These are phyloP conservation scores for Cassiopea xamachana DNA, from an alignment of 30 jellyfish, hydroid and myxozoan species.

Conservation along the genomic window DNA sequence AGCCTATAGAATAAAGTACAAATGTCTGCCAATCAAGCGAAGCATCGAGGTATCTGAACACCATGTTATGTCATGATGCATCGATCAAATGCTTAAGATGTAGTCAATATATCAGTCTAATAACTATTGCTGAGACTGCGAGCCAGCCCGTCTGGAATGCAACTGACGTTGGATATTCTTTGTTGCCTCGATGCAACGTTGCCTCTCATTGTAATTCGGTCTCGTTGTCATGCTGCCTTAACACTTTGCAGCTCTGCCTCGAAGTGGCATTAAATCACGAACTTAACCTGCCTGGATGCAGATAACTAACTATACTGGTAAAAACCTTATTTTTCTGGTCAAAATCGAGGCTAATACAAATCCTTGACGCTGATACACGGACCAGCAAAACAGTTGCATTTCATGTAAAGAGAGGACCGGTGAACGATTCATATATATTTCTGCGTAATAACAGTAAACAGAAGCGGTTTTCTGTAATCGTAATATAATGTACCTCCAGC, in stretches of 20 bases:
- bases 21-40: conserved; percentile 44
- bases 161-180: background rate
- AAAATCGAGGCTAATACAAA: background rate
- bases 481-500: conserved; percentile 31
- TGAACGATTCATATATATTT: conserved; percentile 26
- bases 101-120: background rate
- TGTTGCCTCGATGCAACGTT: conserved; percentile 10
- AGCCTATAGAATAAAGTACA: conserved; percentile 60
- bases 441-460: conserved; percentile 9
- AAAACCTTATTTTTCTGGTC: conserved; percentile 8
- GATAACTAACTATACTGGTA: background rate
- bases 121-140: conserved; percentile 8
- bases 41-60: conserved; percentile 17
- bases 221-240: conserved; percentile 7
- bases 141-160: conserved; percentile 11
- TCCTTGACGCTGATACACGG: background rate
- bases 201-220: background rate
- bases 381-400: conserved; percentile 13
- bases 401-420: background rate
- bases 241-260: background rate
- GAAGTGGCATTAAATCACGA: background rate
- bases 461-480: conserved; percentile 14
- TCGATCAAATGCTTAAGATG: conserved; percentile 1
- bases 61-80: conserved; percentile 14
- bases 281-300: background rate